Conservation (phyloP, 2,113 vertebrate species). For the Orycteropus afer region DNA sequence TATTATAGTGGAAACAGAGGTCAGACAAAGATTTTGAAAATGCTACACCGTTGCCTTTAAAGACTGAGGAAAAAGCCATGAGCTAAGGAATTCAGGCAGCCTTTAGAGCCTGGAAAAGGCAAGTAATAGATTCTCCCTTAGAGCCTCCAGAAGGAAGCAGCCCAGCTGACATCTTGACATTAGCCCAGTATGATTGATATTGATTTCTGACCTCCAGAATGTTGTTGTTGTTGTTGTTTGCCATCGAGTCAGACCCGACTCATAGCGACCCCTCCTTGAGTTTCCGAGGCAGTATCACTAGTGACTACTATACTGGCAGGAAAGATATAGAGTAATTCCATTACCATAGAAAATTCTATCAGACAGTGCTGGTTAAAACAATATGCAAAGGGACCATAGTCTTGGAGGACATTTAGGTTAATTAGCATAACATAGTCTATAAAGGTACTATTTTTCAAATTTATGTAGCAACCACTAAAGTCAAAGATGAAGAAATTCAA, state of each 20-base stretch:
- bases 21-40: not conserved
- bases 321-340: not conserved
- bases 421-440: too few species aligned
- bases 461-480: too few species aligned
- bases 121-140: not conserved
- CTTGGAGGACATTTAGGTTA: too few species aligned
- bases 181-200: not conserved
- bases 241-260: not conserved
- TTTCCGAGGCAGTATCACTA: too few species aligned
- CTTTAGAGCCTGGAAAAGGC: not conserved
- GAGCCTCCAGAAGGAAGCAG: not conserved
- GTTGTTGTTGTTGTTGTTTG: not conserved
- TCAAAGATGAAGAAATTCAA: too few species aligned
- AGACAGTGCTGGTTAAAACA: not conserved
- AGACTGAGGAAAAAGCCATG: not conserved
- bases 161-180: not conserved
- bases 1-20: not conserved
- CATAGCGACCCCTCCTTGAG: too few species aligned
- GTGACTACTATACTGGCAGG: not conserved
- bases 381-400: too few species aligned
- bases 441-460: too few species aligned
- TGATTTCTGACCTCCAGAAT: not conserved
- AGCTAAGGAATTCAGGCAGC: not conserved
- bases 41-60: not conserved
- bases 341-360: not conserved